Conservation (phyloP, 2,113 vertebrate species). For the Apaloderma vittatum region DNA sequence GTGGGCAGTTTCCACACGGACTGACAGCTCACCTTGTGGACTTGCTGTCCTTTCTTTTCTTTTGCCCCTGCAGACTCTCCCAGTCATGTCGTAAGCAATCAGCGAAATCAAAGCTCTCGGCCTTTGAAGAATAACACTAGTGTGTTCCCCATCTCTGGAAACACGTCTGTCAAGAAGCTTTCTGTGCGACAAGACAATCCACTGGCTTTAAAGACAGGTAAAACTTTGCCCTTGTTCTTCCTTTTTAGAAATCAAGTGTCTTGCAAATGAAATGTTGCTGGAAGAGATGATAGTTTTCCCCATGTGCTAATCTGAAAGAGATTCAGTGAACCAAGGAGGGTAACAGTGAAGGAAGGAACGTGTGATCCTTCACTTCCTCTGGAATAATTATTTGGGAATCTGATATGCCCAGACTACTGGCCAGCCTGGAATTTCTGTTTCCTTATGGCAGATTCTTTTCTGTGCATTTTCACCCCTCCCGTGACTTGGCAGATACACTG, state of each 20-base stretch:
- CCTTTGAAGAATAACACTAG: conserved; percentile 64
- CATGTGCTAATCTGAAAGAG: background rate
- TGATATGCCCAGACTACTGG: background rate
- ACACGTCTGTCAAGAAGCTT: conserved; percentile 9
- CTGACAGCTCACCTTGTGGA: background rate
- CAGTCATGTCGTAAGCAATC: conserved; percentile 72
- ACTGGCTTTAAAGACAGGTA: conserved; percentile 50
- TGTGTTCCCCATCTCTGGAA: conserved; percentile 39
- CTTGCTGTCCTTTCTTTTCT: background rate
- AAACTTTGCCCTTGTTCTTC: background rate
- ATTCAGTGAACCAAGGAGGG: background rate
- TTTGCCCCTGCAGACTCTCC: conserved; percentile 82
- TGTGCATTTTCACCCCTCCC: background rate
- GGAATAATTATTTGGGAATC: background rate
- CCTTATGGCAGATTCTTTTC: accelerated
- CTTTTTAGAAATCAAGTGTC: background rate
- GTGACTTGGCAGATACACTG: background rate
- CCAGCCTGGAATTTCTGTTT: background rate
- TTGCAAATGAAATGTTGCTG: background rate
- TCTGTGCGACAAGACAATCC: conserved; percentile 25
- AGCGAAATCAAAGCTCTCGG: conserved; percentile 71
- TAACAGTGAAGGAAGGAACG: background rate
- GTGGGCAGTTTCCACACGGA: background rate
- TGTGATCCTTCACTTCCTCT: background rate
- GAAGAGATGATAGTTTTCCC: background rate